phyloP scores from a whole-genome alignment of 1,140 invertebrate species.

The Hypsibius dujardini region DNA sequence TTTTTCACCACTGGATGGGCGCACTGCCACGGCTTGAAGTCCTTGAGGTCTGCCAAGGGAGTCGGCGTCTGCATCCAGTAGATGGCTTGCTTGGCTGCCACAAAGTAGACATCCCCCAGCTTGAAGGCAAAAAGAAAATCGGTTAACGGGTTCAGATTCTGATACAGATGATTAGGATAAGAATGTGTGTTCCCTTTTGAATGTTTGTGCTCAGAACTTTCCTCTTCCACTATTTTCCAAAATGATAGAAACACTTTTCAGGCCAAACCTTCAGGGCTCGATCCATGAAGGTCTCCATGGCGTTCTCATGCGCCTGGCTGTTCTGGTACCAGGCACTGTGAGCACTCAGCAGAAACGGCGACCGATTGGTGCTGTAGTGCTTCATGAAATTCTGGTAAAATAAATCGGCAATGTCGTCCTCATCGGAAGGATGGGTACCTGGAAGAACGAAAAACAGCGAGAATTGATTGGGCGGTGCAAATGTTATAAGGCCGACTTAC shows the following conservation, averaged over 20 bases:
- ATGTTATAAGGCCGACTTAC: too few relatives aligned
- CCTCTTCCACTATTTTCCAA: too few relatives aligned
- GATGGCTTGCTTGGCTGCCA: conserved; percentile 79
- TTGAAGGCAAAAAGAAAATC: too few relatives aligned
- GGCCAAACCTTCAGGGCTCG: too few relatives aligned
- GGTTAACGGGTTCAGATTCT: too few relatives aligned
- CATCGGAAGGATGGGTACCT: background rate
- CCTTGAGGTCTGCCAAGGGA: conserved; percentile 53
- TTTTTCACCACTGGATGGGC: conserved; percentile 40
- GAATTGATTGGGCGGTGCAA: too few relatives aligned
- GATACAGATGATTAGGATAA: too few relatives aligned
- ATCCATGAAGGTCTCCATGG: conserved; percentile 69
- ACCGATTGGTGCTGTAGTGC: conserved; percentile 80
- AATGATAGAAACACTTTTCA: too few relatives aligned
- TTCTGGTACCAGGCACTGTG: conserved; percentile 88
- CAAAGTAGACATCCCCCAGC: conserved; percentile 81
- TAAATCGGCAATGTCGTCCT: conserved; percentile 84
- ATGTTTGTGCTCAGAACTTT: too few relatives aligned
- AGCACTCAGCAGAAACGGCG: conserved; percentile 80
- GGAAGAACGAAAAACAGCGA: too few relatives aligned
- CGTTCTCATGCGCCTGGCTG: conserved; percentile 75
- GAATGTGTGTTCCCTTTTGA: too few relatives aligned
- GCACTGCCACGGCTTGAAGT: conserved; percentile 70
- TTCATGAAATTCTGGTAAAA: conserved; percentile 84
- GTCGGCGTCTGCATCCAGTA: conserved; percentile 80